Conservation (phyloP, 1,140 invertebrate species). For the Zaprionus ornatus region DNA sequence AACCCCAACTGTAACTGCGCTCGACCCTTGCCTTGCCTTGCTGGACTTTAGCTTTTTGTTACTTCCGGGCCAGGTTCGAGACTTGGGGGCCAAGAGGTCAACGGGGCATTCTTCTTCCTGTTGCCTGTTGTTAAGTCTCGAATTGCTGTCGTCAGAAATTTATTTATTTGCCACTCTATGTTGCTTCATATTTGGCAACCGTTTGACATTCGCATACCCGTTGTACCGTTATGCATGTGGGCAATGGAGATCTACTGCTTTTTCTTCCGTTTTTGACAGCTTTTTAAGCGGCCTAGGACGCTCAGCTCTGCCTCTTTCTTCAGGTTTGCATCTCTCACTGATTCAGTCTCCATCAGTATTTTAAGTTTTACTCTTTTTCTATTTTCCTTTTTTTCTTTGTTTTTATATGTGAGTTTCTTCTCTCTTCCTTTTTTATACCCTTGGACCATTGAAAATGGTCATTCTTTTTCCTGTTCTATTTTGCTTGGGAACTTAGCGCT, state of each 20-base stretch:
- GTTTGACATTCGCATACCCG: constrained; percentile 38
- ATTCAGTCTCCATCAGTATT: too few species aligned
- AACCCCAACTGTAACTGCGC: background rate
- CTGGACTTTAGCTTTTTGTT: constrained; percentile 12
- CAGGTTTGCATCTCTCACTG: too few species aligned
- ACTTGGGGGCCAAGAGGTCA: background rate
- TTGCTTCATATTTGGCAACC: constrained; percentile 36
- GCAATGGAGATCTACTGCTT: background rate
- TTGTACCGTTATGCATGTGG: background rate
- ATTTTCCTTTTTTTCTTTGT: background rate
- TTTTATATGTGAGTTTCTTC: background rate
- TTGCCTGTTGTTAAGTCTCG: constrained; percentile 42
- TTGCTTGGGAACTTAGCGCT: too few species aligned
- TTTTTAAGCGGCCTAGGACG: too few species aligned
- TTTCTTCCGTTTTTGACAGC: too few species aligned
- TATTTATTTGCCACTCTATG: constrained; percentile 21
- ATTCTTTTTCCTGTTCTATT: background rate
- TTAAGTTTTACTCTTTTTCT: background rate
- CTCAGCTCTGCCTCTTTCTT: too few species aligned
- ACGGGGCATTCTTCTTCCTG: background rate
- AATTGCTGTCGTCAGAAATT: constrained; percentile 34
- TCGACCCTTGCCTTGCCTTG: background rate
- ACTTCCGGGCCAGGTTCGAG: constrained; percentile 21
- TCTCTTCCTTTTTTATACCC: constrained; percentile 2
- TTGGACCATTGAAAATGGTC: too few species aligned